A percentile compares a stretch with the other conserved stretches of the same genome.
phyloP scores from a whole-genome alignment of 2,888 invertebrate genomes.

The Chloroclysta siterata region DNA sequence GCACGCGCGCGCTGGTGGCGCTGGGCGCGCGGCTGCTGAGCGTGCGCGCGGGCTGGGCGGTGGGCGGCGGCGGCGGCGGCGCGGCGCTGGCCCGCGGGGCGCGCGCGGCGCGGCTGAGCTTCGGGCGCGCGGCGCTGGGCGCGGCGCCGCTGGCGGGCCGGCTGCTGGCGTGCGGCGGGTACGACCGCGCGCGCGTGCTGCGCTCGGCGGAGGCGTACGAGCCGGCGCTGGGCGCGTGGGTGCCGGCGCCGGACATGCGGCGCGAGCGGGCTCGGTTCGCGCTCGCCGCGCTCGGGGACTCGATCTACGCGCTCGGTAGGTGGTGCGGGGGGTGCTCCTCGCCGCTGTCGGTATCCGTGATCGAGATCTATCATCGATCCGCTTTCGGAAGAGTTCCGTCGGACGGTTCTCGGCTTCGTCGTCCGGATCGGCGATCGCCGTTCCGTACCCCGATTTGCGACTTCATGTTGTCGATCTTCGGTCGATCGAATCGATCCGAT shows the following conservation, averaged over 20 bases:
- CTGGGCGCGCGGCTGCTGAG: constrained; percentile 86
- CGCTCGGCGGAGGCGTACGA: constrained; percentile 90
- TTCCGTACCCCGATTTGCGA: too few species aligned
- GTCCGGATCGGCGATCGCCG: too few species aligned
- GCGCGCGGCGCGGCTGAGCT: constrained; percentile 81
- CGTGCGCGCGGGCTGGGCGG: constrained; percentile 82
- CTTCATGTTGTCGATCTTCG: too few species aligned
- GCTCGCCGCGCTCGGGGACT: constrained; percentile 86
- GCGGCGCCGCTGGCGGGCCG: constrained; percentile 88
- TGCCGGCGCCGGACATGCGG: constrained; percentile 88
- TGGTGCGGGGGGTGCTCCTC: too few species aligned
- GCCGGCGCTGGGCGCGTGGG: constrained; percentile 89
- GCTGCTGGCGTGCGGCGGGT: constrained; percentile 91
- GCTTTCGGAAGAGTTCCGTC: too few species aligned
- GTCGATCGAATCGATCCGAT: too few species aligned
- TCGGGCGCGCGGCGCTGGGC: constrained; percentile 89
- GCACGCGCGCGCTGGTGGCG: constrained; percentile 71
- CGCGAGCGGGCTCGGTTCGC: constrained; percentile 92
- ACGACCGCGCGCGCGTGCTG: constrained; percentile 93
- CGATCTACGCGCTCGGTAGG: constrained; percentile 88
- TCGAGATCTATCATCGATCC: too few species aligned
- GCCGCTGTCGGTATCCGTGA: too few species aligned
- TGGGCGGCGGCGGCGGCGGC: constrained; percentile 90
- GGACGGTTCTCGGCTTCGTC: too few species aligned
- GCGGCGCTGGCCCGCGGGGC: constrained; percentile 87